phyloP scores from a whole-genome alignment of 2,797 vertebrate genomes.

The Molossus molossus region DNA sequence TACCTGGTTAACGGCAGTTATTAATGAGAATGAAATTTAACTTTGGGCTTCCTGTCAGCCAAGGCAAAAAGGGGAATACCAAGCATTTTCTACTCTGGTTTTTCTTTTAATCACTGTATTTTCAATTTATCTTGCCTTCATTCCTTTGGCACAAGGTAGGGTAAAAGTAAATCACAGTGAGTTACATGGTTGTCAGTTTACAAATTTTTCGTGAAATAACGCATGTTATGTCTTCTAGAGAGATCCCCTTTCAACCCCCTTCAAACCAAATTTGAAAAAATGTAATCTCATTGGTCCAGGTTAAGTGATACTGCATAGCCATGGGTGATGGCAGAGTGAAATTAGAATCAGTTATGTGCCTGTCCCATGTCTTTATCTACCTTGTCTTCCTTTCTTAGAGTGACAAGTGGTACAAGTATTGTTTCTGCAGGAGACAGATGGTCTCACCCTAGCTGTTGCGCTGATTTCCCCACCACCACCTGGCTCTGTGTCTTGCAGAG shows the following conservation, averaged over 20 bases:
- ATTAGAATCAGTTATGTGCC: no score
- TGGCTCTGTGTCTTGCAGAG: fast-evolving
- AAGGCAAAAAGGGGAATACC: background rate
- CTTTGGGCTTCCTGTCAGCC: background rate
- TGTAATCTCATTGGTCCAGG: background rate
- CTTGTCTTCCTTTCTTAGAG: background rate
- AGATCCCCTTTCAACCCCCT: background rate
- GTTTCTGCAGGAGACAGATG: background rate
- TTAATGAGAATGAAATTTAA: background rate
- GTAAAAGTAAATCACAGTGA: background rate
- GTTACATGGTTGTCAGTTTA: background rate
- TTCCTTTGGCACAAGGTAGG: background rate
- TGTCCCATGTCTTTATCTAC: fast-evolving
- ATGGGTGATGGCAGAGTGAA: background rate
- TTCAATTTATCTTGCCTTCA: background rate
- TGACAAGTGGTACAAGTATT: background rate
- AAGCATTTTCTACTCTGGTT: background rate
- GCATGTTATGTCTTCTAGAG: background rate
- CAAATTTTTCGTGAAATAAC: background rate
- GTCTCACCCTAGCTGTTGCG: background rate
- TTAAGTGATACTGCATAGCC: background rate
- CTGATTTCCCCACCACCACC: background rate
- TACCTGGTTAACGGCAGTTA: background rate
- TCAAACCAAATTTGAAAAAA: background rate
- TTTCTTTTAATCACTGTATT: background rate